Evolutionary conservation across 30 jellyfish, hydroid and myxozoan species (phyloP), one percentile per base, ranked within the genome.

Genomic region (Turritopsis dohrnii): DNA sequence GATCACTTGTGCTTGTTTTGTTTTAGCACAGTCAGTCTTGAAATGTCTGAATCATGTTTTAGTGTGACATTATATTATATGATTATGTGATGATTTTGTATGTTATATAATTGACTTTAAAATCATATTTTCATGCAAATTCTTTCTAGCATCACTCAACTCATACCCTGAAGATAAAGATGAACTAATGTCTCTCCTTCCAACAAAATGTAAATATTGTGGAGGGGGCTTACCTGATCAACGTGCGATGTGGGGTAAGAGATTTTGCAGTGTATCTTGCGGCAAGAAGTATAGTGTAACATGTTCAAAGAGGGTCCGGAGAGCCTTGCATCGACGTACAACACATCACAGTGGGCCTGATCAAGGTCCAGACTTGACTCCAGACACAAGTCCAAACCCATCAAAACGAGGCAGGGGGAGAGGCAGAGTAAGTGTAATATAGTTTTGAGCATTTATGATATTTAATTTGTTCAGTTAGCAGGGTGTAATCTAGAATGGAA

Each of bases 191-290:
- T 94, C 99, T 29, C 96, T 89, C 27, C 83, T 94, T 7, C 99
- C 99, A 87, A 94, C 99, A 25, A 94, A 94, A 53, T 94, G 99
- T 60, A 94, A 94, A 84, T 85, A 74, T 65, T 94, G 99, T 84
- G 99, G 99, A 53, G 96, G 91, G 22, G 94, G 90, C 7, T 79
- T 94, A 29, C 96, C 96, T 18, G 95, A 86, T 21, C 94, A 89
- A 31, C 74, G 99, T 28, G 99, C 99, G 21, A 89, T 88, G 84
- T 94, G 99, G 99, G 99, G 99, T 28, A 94, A 89, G 69, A 73
- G 99, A 71, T 94, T 94, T 77, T 94, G 99, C 89, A 88, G 96
- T 79, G 91, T 82, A 60, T 89, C 99, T 4, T 94, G 99, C 86
- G 99, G 99, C 26, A 94, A 94, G 60, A 73, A 95, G 71, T 94